A percentile compares a stretch with the other conserved stretches of the same genome.
phyloP scores from a whole-genome alignment of 1,140 invertebrate species.

The Formica selysi region DNA sequence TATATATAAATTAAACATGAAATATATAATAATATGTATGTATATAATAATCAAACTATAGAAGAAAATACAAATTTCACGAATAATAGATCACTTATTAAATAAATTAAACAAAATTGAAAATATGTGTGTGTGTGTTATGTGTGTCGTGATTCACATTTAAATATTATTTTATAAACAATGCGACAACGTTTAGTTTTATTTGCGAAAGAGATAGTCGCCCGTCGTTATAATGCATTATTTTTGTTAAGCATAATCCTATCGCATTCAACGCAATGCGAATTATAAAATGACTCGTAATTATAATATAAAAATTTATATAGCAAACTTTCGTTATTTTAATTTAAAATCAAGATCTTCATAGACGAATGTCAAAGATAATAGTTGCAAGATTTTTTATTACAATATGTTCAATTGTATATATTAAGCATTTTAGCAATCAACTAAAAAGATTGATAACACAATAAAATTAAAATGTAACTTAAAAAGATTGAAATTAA shows the following conservation, averaged over 20 bases:
- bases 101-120: neutral
- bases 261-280: neutral
- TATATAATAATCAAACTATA: neutral
- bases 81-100: neutral
- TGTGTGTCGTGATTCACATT: neutral
- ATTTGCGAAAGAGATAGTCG: neutral
- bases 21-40: neutral
- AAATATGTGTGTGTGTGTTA: too few species aligned
- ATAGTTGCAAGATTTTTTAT: neutral
- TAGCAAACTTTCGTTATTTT: neutral
- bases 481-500: conserved; percentile 1
- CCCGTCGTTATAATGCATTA: neutral
- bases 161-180: neutral
- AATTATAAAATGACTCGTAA: neutral
- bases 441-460: conserved; percentile 2
- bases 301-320: neutral
- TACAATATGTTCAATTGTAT: neutral
- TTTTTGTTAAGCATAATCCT: neutral
- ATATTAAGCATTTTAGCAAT: neutral
- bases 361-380: neutral
- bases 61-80: neutral
- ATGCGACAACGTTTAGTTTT: neutral
- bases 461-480: neutral
- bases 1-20: neutral
- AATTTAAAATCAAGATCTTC: neutral